Percentiles rank a stretch among this genome's conserved stretches.
Conservation (phyloP, 2,113 vertebrate genomes). For the Ellobius talpinus region DNA sequence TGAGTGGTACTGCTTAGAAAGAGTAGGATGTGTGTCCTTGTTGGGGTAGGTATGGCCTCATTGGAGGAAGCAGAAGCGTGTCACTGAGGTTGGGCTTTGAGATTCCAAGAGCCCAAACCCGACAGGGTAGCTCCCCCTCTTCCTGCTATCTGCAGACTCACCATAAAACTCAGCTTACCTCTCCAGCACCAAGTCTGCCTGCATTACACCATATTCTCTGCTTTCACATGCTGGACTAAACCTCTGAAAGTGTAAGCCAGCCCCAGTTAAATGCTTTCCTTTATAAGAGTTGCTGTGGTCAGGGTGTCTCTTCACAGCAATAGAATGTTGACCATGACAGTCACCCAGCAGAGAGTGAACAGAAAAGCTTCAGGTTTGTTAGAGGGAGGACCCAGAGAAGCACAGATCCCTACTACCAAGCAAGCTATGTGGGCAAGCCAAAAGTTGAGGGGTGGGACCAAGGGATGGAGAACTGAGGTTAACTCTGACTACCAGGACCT, state of each 20-base stretch:
- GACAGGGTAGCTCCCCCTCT: background rate
- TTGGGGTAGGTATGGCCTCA: background rate
- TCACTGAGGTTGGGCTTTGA: background rate
- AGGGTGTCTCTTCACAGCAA: background rate
- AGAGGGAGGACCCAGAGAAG: too few species aligned
- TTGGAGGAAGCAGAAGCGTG: background rate
- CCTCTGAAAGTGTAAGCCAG: background rate
- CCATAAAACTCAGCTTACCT: background rate
- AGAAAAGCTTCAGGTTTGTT: background rate
- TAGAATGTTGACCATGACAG: background rate
- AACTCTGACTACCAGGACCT: background rate
- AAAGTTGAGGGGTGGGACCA: background rate
- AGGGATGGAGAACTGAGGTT: background rate
- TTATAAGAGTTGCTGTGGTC: background rate
- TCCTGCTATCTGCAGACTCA: fast-evolving
- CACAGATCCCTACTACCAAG: too few species aligned
- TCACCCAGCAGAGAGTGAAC: background rate
- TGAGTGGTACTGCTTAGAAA: background rate
- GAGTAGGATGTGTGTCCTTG: background rate
- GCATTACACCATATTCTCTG: background rate
- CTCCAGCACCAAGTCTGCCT: background rate
- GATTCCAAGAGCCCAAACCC: background rate
- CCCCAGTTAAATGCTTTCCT: background rate
- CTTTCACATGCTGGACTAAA: background rate
- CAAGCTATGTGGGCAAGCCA: background rate